These are phyloP conservation scores for Cyphomyrmex costatus DNA, from an alignment of 1,140 invertebrate species.

Conservation along the genomic window DNA sequence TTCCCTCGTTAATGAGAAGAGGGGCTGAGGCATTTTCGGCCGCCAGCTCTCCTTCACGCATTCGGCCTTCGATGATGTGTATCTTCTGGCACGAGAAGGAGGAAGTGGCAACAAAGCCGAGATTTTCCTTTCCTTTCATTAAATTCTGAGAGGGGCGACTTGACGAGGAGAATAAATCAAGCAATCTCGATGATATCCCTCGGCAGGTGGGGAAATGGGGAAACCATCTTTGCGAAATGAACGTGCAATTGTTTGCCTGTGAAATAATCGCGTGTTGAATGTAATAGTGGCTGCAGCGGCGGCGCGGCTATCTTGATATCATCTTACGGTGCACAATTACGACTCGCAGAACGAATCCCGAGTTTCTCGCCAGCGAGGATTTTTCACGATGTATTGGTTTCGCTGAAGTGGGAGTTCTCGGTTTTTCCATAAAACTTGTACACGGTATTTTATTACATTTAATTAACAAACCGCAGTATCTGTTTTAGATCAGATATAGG, in stretches of 20 bases:
- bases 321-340: slow-evolving; percentile 13
- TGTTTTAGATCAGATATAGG: not conserved
- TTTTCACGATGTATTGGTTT: slow-evolving; percentile 6
- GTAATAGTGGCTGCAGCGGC: not conserved
- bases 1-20: slow-evolving; percentile 66
- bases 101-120: slow-evolving; percentile 41
- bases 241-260: slow-evolving; percentile 42
- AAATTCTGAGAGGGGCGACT: not conserved
- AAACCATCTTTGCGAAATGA: not conserved
- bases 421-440: not conserved
- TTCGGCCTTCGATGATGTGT: slow-evolving; percentile 39
- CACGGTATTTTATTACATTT: slow-evolving; percentile 26
- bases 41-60: slow-evolving; percentile 17
- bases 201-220: not conserved
- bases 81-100: slow-evolving; percentile 42
- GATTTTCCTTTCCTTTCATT: slow-evolving; percentile 15
- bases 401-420: not conserved
- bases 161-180: slow-evolving; percentile 19
- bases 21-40: slow-evolving; percentile 47
- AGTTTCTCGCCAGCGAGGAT: not conserved
- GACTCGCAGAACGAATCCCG: not conserved
- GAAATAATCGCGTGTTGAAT: slow-evolving; percentile 44
- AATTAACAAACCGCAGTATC: not conserved
- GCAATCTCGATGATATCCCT: slow-evolving; percentile 30
- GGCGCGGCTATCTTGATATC: slow-evolving; percentile 31